These are phyloP conservation scores for Ochropleura leucogaster DNA, from an alignment of 2,888 invertebrate genomes.

Conservation along the genomic window DNA sequence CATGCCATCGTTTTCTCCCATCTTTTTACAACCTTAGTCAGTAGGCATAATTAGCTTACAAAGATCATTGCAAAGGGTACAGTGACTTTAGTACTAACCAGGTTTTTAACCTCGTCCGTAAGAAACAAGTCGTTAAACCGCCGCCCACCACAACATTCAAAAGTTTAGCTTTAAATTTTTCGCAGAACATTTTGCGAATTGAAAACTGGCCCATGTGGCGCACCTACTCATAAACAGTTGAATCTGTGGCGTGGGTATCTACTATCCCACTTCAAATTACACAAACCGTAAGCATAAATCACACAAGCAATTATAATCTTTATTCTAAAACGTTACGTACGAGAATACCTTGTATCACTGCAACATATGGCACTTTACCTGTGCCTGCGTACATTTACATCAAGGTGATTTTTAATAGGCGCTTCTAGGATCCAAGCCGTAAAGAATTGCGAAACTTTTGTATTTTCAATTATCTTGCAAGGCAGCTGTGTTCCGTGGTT, in stretches of 20 bases:
- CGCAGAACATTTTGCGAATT: slow-evolving; percentile 52
- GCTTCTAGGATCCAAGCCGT: slow-evolving; percentile 44
- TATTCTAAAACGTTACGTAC: slow-evolving; percentile 14
- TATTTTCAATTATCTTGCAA: slow-evolving; percentile 47
- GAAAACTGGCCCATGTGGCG: slow-evolving; percentile 57
- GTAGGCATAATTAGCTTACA: not conserved
- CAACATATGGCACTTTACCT: slow-evolving; percentile 43
- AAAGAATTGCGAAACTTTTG: slow-evolving; percentile 48
- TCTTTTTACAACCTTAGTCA: not conserved
- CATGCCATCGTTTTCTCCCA: too few relatives aligned
- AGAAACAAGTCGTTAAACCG: slow-evolving; percentile 17
- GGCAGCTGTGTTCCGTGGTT: slow-evolving; percentile 11
- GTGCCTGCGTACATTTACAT: slow-evolving; percentile 29
- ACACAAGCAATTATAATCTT: slow-evolving; percentile 48
- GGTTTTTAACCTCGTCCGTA: slow-evolving; percentile 26
- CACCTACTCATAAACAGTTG: slow-evolving; percentile 60
- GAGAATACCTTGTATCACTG: slow-evolving; percentile 30
- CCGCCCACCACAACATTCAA: slow-evolving; percentile 32
- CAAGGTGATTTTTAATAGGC: slow-evolving; percentile 63
- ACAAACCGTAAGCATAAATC: slow-evolving; percentile 28
- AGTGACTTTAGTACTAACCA: not conserved
- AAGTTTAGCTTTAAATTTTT: slow-evolving; percentile 49
- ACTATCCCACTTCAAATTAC: slow-evolving; percentile 48
- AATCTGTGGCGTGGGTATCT: slow-evolving; percentile 58
- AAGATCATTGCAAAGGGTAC: slow-evolving; percentile 4